Percentiles rank a stretch among this genome's conserved stretches.
Evolutionary conservation across 2,797 vertebrate species (phyloP).

Genomic region (Spheniscus humboldti): DNA sequence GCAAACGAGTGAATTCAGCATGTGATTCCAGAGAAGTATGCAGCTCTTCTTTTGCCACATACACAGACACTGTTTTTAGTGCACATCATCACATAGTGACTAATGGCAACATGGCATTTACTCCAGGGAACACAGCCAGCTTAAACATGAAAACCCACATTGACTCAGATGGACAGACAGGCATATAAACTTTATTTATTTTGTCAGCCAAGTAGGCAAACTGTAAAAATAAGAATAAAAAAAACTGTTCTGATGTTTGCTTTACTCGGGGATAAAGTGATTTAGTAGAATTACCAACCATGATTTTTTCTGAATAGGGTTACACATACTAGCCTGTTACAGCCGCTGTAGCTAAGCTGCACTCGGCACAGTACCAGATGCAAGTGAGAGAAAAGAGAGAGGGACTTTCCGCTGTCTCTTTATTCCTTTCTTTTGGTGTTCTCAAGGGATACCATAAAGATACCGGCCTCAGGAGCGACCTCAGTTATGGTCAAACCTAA

Average conservation of each 20-base stretch:
- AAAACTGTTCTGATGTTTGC: slow-evolving; percentile 35
- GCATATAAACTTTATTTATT: slow-evolving; percentile 31
- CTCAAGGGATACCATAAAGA: background rate
- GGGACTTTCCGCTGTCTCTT: background rate
- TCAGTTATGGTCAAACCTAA: background rate
- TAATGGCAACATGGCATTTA: slow-evolving; percentile 50
- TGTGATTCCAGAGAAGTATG: background rate
- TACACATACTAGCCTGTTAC: background rate
- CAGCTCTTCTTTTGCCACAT: background rate
- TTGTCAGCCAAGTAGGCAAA: slow-evolving; percentile 34
- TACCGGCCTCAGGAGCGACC: fast-evolving
- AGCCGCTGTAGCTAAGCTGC: background rate
- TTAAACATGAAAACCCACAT: slow-evolving; percentile 37
- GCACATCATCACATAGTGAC: slow-evolving; percentile 29
- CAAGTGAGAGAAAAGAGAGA: background rate
- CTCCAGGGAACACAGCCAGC: slow-evolving; percentile 34
- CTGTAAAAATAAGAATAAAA: slow-evolving; percentile 44
- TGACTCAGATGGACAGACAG: slow-evolving; percentile 47
- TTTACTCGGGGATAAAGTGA: slow-evolving; percentile 20
- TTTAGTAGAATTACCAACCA: slow-evolving; percentile 13
- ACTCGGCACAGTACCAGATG: background rate
- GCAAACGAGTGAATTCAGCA: background rate
- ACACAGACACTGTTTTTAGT: slow-evolving; percentile 21
- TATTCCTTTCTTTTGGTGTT: background rate
- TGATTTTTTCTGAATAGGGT: slow-evolving; percentile 19